Conservation (phyloP, 1,140 invertebrate genomes). For the Drosophila leontia region DNA sequence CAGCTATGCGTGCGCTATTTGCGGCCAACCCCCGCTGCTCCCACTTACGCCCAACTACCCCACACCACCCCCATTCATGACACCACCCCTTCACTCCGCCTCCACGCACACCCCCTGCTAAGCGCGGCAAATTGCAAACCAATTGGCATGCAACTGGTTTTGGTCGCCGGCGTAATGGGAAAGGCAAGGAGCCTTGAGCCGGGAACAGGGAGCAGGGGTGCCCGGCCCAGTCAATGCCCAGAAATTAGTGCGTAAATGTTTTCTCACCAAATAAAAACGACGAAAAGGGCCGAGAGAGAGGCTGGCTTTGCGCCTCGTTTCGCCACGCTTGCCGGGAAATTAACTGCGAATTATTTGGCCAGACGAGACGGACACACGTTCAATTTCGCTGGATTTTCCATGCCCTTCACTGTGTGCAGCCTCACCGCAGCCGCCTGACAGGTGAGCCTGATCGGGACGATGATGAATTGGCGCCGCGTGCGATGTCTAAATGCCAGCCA, state of each 20-base stretch:
- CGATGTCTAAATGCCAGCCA: slow-evolving; percentile 30
- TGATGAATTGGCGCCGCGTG: slow-evolving; percentile 55
- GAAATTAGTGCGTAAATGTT: slow-evolving; percentile 85
- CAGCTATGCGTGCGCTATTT: slow-evolving; percentile 77
- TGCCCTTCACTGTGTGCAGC: slow-evolving; percentile 53
- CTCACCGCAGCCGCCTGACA: slow-evolving; percentile 47
- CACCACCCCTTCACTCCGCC: background rate
- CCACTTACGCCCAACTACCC: background rate
- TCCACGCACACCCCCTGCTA: slow-evolving; percentile 36
- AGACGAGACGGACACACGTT: slow-evolving; percentile 65
- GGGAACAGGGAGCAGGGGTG: slow-evolving; percentile 24
- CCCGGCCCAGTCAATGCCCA: slow-evolving; percentile 46
- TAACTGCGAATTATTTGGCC: slow-evolving; percentile 79
- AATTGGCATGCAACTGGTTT: slow-evolving; percentile 84
- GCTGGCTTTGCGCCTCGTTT: slow-evolving; percentile 72
- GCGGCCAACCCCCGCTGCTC: slow-evolving; percentile 47
- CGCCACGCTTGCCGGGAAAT: slow-evolving; percentile 80
- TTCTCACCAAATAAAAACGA: slow-evolving; percentile 83
- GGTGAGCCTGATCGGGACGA: slow-evolving; percentile 56
- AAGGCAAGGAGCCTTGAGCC: slow-evolving; percentile 16
- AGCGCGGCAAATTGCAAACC: slow-evolving; percentile 80
- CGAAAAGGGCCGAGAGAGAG: slow-evolving; percentile 4
- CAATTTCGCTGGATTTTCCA: slow-evolving; percentile 71
- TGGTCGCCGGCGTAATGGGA: slow-evolving; percentile 55
- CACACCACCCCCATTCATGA: background rate